Evolutionary conservation across 2,113 vertebrate genomes (phyloP).

Genomic region (Drymodes brunneopygia): DNA sequence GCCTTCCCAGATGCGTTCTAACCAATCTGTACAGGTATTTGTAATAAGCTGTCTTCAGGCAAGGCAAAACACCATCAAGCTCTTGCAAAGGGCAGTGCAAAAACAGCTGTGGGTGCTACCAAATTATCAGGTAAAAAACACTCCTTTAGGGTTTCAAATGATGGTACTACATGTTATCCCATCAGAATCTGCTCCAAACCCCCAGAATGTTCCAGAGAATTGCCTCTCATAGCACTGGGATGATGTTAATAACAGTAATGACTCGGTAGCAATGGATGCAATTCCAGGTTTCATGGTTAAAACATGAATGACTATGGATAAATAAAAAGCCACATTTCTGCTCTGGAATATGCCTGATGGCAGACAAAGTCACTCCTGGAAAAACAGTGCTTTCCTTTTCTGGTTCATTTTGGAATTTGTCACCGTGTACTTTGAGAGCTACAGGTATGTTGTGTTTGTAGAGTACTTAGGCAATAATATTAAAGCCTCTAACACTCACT

Average conservation of each 20-base stretch:
- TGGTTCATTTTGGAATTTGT: background rate
- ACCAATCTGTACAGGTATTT: background rate
- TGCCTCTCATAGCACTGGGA: background rate
- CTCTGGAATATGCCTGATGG: background rate
- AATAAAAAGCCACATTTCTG: background rate
- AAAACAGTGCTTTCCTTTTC: background rate
- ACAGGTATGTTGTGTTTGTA: background rate
- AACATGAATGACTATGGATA: background rate
- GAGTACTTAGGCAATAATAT: background rate
- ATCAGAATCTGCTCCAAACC: background rate
- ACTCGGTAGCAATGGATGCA: fast-evolving
- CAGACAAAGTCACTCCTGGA: background rate
- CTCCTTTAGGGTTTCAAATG: background rate
- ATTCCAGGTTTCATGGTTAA: background rate
- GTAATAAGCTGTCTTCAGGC: background rate
- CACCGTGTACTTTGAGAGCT: background rate
- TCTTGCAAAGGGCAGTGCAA: background rate
- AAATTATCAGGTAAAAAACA: background rate
- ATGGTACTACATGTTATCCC: background rate
- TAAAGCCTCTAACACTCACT: background rate
- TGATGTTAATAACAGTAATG: background rate
- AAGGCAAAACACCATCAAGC: background rate
- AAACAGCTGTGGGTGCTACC: background rate
- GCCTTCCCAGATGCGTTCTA: background rate
- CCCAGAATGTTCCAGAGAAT: background rate